Base-by-base conservation (phyloP, 2,888 invertebrate genomes). In the Lasioglossum oenotherae region DNA sequence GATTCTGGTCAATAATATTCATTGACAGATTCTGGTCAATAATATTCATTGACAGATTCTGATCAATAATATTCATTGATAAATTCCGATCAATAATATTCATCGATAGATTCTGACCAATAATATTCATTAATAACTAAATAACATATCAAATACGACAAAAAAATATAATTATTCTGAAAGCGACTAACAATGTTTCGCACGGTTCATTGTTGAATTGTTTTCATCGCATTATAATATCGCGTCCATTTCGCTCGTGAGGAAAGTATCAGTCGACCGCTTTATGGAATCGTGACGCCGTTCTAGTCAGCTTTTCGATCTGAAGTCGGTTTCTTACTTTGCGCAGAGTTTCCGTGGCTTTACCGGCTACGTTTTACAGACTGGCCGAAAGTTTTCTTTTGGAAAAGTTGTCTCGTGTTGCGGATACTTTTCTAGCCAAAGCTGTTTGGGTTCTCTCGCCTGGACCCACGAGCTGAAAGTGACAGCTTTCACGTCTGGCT, bases 331-430 rank as follows among this genome's bases (percentile, higher is more conserved):
- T 60, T 64, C 74, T 16, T 57, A 60, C 76, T 67, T 72, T 8
- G 38, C 38, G 69, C 64, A n/a, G 81, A 89, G 82, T 89, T 87
- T 80, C 77, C 71, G 72, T 53, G 75, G 79, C 81, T 80, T 84
- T 74, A 4, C 46, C 78, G 14, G 35, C 38, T n/a, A 53, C 75
- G 69, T 69, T 60, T 69, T 73, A 41, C 78, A 35, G 53, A 38
- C 41, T 53, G 31, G 71, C 49, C 57, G 80, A 82, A 89, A 81
- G 64, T 87, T 88, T 84, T 19, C 23, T 53, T 31, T n/a, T 4
- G 41, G 71, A 60, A 67, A 77, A 76, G 27, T 57, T 64, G 35
- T 79, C 73, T 41, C 38, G 77, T 49, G 78, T 74, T 53, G 67
- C 49, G 78, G 80, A 80, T 88, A 87, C 81, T 87, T 85, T 85